These are phyloP conservation scores for Xestia xanthographa DNA, from an alignment of 2,888 invertebrate genomes.

Conservation along the genomic window DNA sequence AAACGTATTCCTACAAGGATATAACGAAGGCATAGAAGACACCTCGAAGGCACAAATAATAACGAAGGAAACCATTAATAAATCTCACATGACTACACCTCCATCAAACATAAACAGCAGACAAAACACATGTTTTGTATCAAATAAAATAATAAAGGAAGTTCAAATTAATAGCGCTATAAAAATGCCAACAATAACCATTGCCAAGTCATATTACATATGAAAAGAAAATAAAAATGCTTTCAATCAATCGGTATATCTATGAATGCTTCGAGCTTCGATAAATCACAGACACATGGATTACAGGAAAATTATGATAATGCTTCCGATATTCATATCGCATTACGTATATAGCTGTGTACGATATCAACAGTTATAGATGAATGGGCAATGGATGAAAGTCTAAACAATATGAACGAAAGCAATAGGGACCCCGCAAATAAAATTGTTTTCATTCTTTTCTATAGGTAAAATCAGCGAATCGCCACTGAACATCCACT, in stretches of 20 bases:
- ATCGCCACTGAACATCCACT: not conserved
- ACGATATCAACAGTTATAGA: slow-evolving; percentile 22
- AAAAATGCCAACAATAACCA: slow-evolving; percentile 42
- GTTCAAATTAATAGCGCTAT: slow-evolving; percentile 38
- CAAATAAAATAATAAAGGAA: slow-evolving; percentile 43
- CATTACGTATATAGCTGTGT: slow-evolving; percentile 20
- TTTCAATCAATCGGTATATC: slow-evolving; percentile 43
- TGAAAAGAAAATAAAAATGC: slow-evolving; percentile 36
- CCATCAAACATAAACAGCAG: slow-evolving; percentile 23
- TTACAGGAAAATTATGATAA: slow-evolving; percentile 26
- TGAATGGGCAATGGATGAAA: slow-evolving; percentile 14
- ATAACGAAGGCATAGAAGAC: not conserved
- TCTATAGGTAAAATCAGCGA: not conserved
- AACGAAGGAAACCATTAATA: slow-evolving; percentile 15
- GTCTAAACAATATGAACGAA: slow-evolving; percentile 23
- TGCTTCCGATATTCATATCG: slow-evolving; percentile 29
- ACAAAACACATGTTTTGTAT: slow-evolving; percentile 43
- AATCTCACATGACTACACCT: slow-evolving; percentile 4
- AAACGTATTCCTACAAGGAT: not conserved
- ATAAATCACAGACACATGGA: slow-evolving; percentile 44
- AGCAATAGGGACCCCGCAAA: slow-evolving; percentile 35
- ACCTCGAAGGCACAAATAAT: slow-evolving; percentile 5
- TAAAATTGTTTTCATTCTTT: slow-evolving; percentile 26
- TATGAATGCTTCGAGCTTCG: slow-evolving; percentile 18
- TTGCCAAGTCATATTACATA: slow-evolving; percentile 28